These are phyloP conservation scores for Pelochelys cantorii DNA, from an alignment of 2,797 vertebrate genomes.

Conservation along the genomic window DNA sequence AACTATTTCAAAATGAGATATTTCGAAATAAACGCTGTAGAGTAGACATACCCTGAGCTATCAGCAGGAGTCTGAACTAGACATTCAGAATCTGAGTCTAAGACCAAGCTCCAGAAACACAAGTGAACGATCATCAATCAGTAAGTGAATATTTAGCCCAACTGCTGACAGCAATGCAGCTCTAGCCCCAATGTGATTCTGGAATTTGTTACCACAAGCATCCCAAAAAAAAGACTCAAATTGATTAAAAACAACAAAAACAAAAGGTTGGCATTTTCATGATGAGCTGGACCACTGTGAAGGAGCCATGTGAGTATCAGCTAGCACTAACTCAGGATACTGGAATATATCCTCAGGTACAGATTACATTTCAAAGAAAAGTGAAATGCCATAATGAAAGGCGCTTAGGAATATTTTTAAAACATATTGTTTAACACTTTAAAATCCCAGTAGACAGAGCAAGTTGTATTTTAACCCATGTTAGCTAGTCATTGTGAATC, in stretches of 20 bases:
- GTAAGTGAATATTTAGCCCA: not conserved
- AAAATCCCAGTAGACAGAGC: too few relatives aligned
- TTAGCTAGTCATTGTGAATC: too few relatives aligned
- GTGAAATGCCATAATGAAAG: too few relatives aligned
- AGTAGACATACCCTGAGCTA: too few relatives aligned
- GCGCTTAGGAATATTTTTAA: not conserved
- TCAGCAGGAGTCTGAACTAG: not conserved
- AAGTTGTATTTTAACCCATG: too few relatives aligned
- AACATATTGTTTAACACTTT: not conserved
- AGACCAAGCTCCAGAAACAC: not conserved
- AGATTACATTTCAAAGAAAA: too few relatives aligned
- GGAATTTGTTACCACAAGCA: not conserved
- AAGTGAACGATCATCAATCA: not conserved
- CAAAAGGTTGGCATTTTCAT: not conserved
- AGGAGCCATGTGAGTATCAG: not conserved
- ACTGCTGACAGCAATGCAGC: not conserved
- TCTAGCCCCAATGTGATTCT: not conserved
- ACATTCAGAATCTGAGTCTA: too few relatives aligned
- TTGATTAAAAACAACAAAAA: not conserved
- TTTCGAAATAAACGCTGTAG: too few relatives aligned
- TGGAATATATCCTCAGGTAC: not conserved
- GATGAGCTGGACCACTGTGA: not conserved
- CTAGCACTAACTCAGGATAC: not conserved
- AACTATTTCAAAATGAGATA: too few relatives aligned
- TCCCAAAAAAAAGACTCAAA: accelerated